Percentiles rank a stretch among this genome's conserved stretches.
phyloP scores from a whole-genome alignment of 1,140 invertebrate species.

The Geopemphigus sp. region DNA sequence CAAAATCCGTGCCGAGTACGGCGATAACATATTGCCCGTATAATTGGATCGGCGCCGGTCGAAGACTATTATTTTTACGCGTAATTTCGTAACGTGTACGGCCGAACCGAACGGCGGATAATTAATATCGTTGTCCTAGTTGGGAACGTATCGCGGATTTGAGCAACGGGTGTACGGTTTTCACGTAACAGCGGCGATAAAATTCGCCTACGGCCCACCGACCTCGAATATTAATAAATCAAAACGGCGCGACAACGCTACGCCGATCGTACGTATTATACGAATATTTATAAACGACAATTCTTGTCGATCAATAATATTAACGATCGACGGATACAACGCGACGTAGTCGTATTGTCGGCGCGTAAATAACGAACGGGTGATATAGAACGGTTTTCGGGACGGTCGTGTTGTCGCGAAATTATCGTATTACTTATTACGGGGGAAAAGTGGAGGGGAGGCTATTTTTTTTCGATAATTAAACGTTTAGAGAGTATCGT shows the following conservation, averaged over 20 bases:
- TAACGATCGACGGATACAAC: no score
- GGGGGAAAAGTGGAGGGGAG: no score
- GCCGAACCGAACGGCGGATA: background rate
- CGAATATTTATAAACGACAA: background rate
- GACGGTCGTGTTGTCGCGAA: no score
- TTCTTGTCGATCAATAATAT: constrained; percentile 3
- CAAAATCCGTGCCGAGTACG: background rate
- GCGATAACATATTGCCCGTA: background rate
- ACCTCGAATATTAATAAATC: constrained; percentile 44
- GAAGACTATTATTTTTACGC: background rate
- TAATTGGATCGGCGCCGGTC: background rate
- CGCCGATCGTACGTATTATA: background rate
- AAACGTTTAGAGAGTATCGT: no score
- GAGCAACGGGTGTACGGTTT: background rate
- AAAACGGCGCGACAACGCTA: constrained; percentile 17
- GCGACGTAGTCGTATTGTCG: no score
- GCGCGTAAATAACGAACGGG: no score
- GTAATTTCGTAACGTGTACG: constrained; percentile 28
- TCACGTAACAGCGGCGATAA: constrained; percentile 11
- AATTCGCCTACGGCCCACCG: constrained; percentile 11
- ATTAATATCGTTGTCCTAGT: constrained; percentile 39
- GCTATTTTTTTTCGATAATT: no score
- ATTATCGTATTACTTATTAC: background rate
- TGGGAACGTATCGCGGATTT: constrained; percentile 33
- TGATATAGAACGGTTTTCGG: no score